Percentiles rank a stretch among this genome's conserved stretches.
phyloP scores from a whole-genome alignment of 2,113 vertebrate genomes.

The Vidua macroura region DNA sequence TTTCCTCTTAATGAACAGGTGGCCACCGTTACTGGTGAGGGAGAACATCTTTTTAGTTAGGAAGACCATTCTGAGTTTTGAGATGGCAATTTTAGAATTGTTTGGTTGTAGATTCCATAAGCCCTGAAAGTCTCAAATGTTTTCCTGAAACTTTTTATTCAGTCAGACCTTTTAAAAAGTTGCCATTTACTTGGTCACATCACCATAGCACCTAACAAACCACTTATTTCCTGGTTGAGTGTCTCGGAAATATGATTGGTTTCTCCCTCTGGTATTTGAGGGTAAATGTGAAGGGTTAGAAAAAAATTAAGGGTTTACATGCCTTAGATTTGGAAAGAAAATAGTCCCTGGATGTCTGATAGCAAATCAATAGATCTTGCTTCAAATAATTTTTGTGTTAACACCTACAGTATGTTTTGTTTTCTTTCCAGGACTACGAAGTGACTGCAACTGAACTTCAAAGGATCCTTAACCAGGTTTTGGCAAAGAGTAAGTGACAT shows the following conservation, averaged over 20 bases:
- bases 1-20: neutral
- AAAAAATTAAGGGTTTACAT: neutral
- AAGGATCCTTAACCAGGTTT: constrained; percentile 79
- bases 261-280: neutral
- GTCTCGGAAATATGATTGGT: neutral
- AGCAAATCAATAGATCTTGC: neutral
- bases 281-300: neutral
- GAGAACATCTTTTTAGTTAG: neutral
- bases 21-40: neutral
- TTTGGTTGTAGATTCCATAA: neutral
- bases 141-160: neutral
- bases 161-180: neutral
- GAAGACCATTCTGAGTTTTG: neutral
- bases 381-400: neutral
- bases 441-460: constrained; percentile 77
- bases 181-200: neutral
- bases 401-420: neutral
- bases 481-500: constrained; percentile 77
- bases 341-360: neutral
- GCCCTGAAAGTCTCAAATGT: neutral
- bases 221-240: neutral
- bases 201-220: neutral
- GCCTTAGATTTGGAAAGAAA: neutral
- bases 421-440: constrained; percentile 79
- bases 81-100: neutral